These are phyloP conservation scores for Drosophila neotestacea DNA, from an alignment of 2,888 invertebrate species.

Conservation along the genomic window DNA sequence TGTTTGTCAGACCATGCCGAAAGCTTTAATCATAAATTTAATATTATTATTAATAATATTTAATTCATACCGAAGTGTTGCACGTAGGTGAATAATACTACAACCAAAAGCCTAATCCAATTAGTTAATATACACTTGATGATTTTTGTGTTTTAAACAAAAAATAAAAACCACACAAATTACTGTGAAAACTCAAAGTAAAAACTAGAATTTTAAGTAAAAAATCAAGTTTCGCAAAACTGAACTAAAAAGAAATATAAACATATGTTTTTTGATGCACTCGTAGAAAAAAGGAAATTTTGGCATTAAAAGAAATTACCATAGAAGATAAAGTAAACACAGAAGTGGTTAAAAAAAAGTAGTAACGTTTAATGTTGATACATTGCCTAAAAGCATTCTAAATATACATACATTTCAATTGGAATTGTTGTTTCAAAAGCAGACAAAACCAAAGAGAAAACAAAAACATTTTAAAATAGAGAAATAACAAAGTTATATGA, in stretches of 20 bases:
- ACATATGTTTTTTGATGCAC: constrained; percentile 63
- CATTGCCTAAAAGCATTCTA: constrained; percentile 60
- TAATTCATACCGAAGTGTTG: constrained; percentile 59
- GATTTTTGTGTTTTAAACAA: constrained; percentile 19
- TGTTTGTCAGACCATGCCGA: constrained; percentile 32
- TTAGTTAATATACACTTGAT: constrained; percentile 49
- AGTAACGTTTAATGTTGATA: constrained; percentile 66
- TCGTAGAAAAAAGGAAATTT: constrained; percentile 45
- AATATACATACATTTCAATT: constrained; percentile 52
- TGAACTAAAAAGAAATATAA: constrained; percentile 18
- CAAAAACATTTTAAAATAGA: constrained; percentile 42
- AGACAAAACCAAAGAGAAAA: constrained; percentile 29
- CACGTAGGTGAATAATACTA: constrained; percentile 15
- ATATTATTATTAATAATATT: constrained; percentile 43
- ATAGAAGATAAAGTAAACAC: constrained; percentile 22
- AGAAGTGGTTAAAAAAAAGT: constrained; percentile 66
- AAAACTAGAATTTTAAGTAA: constrained; percentile 38
- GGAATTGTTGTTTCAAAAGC: constrained; percentile 40
- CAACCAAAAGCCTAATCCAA: constrained; percentile 41
- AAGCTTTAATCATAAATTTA: constrained; percentile 54
- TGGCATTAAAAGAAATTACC: constrained; percentile 47
- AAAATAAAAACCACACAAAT: constrained; percentile 63
- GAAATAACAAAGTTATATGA: constrained; percentile 50
- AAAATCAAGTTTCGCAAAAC: constrained; percentile 28
- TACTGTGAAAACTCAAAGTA: constrained; percentile 73